Conservation (phyloP, 2,797 vertebrate species). For the Eidolon dupreanum region DNA sequence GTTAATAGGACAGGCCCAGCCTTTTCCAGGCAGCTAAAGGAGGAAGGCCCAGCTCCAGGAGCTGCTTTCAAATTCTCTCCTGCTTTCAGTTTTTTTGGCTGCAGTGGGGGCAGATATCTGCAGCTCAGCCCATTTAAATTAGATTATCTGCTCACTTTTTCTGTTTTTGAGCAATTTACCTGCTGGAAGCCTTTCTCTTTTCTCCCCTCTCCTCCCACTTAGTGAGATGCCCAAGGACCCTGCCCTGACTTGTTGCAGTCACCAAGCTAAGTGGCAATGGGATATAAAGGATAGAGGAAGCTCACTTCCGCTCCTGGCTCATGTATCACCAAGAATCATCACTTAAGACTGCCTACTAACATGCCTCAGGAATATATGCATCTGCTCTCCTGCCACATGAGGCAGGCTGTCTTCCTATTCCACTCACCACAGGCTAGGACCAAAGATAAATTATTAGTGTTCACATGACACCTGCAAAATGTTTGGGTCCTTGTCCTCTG, state of each 20-base stretch:
- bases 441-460: not conserved
- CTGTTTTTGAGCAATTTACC: not conserved
- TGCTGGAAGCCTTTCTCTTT: not conserved
- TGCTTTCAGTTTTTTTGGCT: not conserved
- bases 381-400: not conserved
- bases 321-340: not conserved
- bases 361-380: not conserved
- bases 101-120: slow-evolving; percentile 12
- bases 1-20: not conserved
- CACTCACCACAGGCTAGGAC: not conserved
- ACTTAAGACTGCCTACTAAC: not conserved
- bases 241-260: slow-evolving; percentile 3
- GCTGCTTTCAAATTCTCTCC: not conserved
- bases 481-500: not conserved
- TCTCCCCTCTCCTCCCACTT: not conserved
- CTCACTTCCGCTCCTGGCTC: slow-evolving; percentile 40
- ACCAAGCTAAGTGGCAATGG: not conserved
- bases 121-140: slow-evolving; percentile 60
- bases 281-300: not conserved
- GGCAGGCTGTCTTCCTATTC: not conserved
- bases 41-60: not conserved
- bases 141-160: slow-evolving; percentile 21
- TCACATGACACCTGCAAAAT: not conserved
- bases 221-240: slow-evolving; percentile 25
- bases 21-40: not conserved